Evolutionary conservation across 2,113 vertebrate genomes (phyloP).

Genomic region (Eulacestoma nigropectus): DNA sequence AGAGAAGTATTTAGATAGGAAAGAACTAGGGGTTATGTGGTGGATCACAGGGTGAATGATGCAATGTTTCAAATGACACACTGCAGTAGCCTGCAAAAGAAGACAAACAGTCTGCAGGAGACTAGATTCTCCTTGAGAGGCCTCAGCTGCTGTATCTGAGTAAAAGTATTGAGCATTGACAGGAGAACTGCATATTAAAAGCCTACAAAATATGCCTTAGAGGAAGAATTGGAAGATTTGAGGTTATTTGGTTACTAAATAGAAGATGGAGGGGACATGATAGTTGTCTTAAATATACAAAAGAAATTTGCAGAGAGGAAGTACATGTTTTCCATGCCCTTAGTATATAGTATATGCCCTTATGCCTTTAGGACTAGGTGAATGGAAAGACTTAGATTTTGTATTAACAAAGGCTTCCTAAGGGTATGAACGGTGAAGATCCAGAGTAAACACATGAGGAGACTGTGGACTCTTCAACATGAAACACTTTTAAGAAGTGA

Average conservation of each 20-base stretch:
- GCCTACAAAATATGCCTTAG: not conserved
- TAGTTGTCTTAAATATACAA: not conserved
- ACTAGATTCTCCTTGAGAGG: not conserved
- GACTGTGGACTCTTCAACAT: not conserved
- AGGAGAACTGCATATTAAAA: not conserved
- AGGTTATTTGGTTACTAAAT: not conserved
- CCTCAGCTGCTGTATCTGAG: not conserved
- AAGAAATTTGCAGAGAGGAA: not conserved
- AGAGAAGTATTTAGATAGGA: not conserved
- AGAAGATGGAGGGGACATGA: not conserved
- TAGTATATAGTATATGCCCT: too few species aligned
- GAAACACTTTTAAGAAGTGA: not conserved
- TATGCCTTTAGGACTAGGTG: not conserved
- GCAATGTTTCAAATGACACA: not conserved
- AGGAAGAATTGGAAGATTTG: not conserved
- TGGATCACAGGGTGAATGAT: not conserved
- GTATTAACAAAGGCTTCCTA: not conserved
- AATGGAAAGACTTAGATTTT: not conserved
- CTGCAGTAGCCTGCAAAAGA: not conserved
- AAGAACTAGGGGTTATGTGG: not conserved
- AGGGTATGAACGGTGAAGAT: not conserved
- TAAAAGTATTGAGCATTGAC: not conserved
- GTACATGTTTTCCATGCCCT: not conserved
- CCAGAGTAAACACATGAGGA: not conserved
- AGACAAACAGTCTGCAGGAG: not conserved